Base-by-base conservation (phyloP, 2,888 invertebrate species). In the Cephalotes varians region DNA sequence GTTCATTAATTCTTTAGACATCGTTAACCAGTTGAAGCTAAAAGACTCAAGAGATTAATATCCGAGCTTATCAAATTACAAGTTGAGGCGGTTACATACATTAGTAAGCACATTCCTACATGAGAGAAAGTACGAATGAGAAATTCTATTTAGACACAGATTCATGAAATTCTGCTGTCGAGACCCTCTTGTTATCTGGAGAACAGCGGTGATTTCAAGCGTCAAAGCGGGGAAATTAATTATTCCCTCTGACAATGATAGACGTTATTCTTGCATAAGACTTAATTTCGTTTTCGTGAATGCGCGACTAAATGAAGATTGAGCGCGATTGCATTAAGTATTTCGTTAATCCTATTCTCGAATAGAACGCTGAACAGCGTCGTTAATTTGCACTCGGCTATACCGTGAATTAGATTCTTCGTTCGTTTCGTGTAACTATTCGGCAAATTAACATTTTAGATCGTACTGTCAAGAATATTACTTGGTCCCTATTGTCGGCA, bases 321-420 rank as follows among this genome's bases (percentile, higher is more conserved):
- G 80, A 80, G 62, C 60, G 49, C 60, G 80, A 80, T 79, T 79
- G 80, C 72, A 74, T 80, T 73, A 80, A 72, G 74, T 80, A 80
- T 80, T 80, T 60, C 49, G 80, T 74, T 80, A 80, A 80, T 80
- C 40, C 73, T 31, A 77, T 64, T 76, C 76, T 28, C 28, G 54
- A 77, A 77, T 77, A 77, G 54, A 37, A 54, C 54, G 56, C 31
- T 77, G 64, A 74, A 77, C 67, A 54, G 44, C 77, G 67, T 56
- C 67, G 54, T 77, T 77, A 77, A 77, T 77, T 77, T 67, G 77
- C 67, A 77, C 67, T 51, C 44, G 67, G 54, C 54, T 77, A 76
- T 51, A 31, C 40, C 44, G 3, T 77, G 44, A 77, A 77, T 77
- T 77, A 77, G 76, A 37, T 65, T 37, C 77, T 67, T 40, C 67